phyloP scores from a whole-genome alignment of 2,797 vertebrate genomes.

The Micromesistius poutassou region DNA sequence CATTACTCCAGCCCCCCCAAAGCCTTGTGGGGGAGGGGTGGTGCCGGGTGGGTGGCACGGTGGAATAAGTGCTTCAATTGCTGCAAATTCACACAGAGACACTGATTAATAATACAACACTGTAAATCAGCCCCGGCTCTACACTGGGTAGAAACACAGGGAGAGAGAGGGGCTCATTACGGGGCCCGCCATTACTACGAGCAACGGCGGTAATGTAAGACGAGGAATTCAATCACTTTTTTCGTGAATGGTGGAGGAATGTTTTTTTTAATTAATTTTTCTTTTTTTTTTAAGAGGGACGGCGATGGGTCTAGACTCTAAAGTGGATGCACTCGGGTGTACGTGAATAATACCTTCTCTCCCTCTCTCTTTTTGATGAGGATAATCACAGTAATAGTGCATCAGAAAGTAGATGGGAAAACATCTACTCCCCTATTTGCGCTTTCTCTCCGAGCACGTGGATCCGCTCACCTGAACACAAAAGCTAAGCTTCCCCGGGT shows the following conservation, averaged over 20 bases:
- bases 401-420: slow-evolving; percentile 1
- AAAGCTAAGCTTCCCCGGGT: slow-evolving; percentile 6
- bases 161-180: slow-evolving; percentile 30
- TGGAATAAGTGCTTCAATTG: slow-evolving; percentile 65
- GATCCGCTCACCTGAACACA: slow-evolving; percentile 29
- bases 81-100: slow-evolving; percentile 62
- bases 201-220: slow-evolving; percentile 32
- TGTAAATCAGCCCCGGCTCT: slow-evolving; percentile 50
- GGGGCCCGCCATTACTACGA: slow-evolving; percentile 37
- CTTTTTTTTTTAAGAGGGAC: slow-evolving; percentile 12
- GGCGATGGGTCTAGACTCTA: neutral
- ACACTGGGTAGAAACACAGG: slow-evolving; percentile 36
- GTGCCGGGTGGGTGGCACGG: slow-evolving; percentile 41
- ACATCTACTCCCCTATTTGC: slow-evolving; percentile 8
- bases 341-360: neutral
- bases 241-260: slow-evolving; percentile 17
- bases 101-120: slow-evolving; percentile 67
- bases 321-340: neutral
- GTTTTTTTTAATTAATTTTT: neutral
- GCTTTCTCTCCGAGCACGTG: slow-evolving; percentile 9
- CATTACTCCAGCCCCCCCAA: slow-evolving; percentile 29
- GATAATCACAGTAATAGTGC: slow-evolving; percentile 23
- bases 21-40: neutral
- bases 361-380: neutral
- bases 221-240: slow-evolving; percentile 24